Evolutionary conservation across 2,797 vertebrate species (phyloP).

Genomic region (Artibeus lituratus): DNA sequence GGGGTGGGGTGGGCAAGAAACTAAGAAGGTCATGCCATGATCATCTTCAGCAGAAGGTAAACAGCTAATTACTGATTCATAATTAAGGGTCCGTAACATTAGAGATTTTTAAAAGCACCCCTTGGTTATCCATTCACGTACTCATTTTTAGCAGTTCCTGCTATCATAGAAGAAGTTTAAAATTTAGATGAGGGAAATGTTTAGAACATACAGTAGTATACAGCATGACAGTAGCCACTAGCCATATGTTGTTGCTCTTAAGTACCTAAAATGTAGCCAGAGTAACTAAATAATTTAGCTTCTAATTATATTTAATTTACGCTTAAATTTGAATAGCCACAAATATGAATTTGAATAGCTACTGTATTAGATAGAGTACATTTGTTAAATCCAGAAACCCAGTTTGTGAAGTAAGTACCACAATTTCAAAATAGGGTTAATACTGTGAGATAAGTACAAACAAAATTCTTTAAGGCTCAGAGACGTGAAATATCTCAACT

Average conservation of each 20-base stretch:
- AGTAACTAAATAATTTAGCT: neutral
- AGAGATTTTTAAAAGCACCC: neutral
- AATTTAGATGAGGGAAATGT: neutral
- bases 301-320: conserved; percentile 13
- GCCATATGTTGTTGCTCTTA: neutral
- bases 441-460: neutral
- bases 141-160: neutral
- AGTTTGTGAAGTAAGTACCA: neutral
- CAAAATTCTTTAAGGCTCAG: neutral
- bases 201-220: neutral
- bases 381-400: neutral
- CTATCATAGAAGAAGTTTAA: neutral
- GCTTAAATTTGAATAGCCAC: neutral
- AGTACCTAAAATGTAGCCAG: neutral
- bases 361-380: neutral
- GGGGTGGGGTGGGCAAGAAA: neutral
- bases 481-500: neutral
- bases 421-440: neutral
- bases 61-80: neutral
- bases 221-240: neutral
- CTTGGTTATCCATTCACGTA: neutral
- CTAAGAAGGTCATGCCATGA: neutral
- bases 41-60: neutral
- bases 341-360: conserved; percentile 5
- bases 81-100: neutral